These are phyloP conservation scores for Zaprionus davidi DNA, from an alignment of 1,140 invertebrate genomes.

Conservation along the genomic window DNA sequence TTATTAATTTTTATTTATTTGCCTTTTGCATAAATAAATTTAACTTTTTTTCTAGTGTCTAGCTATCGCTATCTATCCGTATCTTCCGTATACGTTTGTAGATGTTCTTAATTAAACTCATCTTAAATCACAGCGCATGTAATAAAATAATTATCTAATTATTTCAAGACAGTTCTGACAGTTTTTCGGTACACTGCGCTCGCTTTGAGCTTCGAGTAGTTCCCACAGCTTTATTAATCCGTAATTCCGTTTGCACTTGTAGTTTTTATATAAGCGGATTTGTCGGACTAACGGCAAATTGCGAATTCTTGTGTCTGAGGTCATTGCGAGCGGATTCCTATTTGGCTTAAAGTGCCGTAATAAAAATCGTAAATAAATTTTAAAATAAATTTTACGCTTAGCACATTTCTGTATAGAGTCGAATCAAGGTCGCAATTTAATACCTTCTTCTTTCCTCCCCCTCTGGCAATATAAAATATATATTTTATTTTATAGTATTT, in stretches of 20 bases:
- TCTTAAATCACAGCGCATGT: constrained; percentile 31
- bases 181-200: constrained; percentile 35
- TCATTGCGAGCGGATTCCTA: constrained; percentile 45
- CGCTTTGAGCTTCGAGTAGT: constrained; percentile 15
- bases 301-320: constrained; percentile 40
- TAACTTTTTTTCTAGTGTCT: constrained; percentile 32
- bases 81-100: constrained; percentile 28
- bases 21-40: constrained; percentile 40
- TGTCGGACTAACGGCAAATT: constrained; percentile 58
- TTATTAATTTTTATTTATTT: constrained; percentile 65
- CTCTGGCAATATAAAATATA: constrained; percentile 14
- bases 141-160: constrained; percentile 31
- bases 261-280: constrained; percentile 63
- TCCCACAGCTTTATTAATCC: constrained; percentile 36
- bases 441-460: neutral
- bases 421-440: constrained; percentile 47
- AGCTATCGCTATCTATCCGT: neutral
- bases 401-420: constrained; percentile 61
- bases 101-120: constrained; percentile 23
- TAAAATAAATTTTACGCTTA: constrained; percentile 47
- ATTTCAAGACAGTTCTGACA: constrained; percentile 6
- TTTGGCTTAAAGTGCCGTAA: constrained; percentile 48
- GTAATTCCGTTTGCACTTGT: constrained; percentile 21
- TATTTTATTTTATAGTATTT: constrained; percentile 2
- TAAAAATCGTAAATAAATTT: constrained; percentile 64